Conservation (phyloP, 2,888 invertebrate genomes). For the Mythimna albipuncta region DNA sequence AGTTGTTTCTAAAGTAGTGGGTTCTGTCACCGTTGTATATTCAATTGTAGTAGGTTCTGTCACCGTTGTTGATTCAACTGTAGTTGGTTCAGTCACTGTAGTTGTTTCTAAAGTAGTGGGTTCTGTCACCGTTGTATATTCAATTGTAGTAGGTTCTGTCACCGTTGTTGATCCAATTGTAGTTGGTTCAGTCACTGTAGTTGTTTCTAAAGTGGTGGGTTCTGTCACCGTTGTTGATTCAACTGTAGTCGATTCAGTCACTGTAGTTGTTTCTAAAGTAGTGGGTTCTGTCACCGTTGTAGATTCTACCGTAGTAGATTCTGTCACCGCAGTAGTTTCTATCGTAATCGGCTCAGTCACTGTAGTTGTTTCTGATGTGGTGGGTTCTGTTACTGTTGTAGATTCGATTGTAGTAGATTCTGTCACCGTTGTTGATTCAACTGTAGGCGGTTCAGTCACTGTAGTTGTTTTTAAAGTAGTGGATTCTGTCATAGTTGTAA, state of each 20-base stretch:
- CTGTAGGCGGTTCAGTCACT: not conserved
- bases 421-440: not conserved
- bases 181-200: not conserved
- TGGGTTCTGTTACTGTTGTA: too few species aligned
- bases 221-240: conserved; percentile 8
- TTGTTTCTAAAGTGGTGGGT: not conserved
- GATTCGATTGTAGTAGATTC: conserved; percentile 12
- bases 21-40: not conserved
- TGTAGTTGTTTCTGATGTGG: too few species aligned
- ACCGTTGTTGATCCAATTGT: not conserved
- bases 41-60: not conserved
- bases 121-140: not conserved
- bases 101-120: conserved; percentile 10
- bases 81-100: not conserved
- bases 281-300: not conserved
- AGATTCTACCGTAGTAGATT: too few species aligned
- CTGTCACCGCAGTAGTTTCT: too few species aligned
- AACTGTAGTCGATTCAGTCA: not conserved
- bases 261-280: not conserved
- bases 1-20: not conserved
- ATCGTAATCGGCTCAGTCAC: too few species aligned
- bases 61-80: not conserved
- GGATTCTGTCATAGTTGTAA: not conserved
- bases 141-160: conserved; percentile 1
- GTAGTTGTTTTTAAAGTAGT: not conserved